A percentile compares a stretch with the other conserved stretches of the same genome.
phyloP scores from a whole-genome alignment of 2,888 invertebrate genomes.

The Hirtodrosophila histrioides region DNA sequence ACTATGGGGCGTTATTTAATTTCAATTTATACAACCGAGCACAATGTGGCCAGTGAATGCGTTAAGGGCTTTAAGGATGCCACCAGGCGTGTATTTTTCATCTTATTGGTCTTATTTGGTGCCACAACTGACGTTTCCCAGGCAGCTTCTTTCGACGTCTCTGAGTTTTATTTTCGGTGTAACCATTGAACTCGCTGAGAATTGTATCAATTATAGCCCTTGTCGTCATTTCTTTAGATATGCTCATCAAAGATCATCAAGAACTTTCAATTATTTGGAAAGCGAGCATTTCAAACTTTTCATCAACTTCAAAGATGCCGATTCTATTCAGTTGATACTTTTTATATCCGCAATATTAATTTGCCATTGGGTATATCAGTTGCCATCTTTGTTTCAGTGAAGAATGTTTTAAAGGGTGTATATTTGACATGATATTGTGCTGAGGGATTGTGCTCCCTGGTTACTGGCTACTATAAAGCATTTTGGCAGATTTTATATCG shows the following conservation, averaged over 20 bases:
- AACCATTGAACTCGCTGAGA: constrained; percentile 19
- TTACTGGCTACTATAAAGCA: too few relatives aligned
- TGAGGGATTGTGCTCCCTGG: too few relatives aligned
- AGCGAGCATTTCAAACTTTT: constrained; percentile 13
- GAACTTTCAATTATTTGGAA: constrained; percentile 37
- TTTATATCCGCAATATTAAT: too few relatives aligned
- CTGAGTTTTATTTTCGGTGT: constrained; percentile 4
- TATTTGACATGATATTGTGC: too few relatives aligned
- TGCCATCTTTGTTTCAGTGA: too few relatives aligned
- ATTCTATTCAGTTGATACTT: not conserved
- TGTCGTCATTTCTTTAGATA: constrained; percentile 16
- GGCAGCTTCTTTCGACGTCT: constrained; percentile 13
- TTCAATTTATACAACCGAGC: constrained; percentile 30
- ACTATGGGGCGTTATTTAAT: constrained; percentile 39
- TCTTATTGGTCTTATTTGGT: constrained; percentile 17
- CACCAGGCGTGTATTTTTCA: constrained; percentile 13
- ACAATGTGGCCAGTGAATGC: constrained; percentile 7
- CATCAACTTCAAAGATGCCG: constrained; percentile 21
- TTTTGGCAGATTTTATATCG: too few relatives aligned
- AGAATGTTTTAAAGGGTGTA: too few relatives aligned
- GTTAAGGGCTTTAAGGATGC: constrained; percentile 23
- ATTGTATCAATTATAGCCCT: constrained; percentile 6
- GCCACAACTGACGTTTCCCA: constrained; percentile 46
- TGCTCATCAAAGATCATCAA: constrained; percentile 21
- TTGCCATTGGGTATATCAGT: too few relatives aligned